Base-by-base conservation (phyloP, 2,888 invertebrate species). In the Drosophila kanekoi region DNA sequence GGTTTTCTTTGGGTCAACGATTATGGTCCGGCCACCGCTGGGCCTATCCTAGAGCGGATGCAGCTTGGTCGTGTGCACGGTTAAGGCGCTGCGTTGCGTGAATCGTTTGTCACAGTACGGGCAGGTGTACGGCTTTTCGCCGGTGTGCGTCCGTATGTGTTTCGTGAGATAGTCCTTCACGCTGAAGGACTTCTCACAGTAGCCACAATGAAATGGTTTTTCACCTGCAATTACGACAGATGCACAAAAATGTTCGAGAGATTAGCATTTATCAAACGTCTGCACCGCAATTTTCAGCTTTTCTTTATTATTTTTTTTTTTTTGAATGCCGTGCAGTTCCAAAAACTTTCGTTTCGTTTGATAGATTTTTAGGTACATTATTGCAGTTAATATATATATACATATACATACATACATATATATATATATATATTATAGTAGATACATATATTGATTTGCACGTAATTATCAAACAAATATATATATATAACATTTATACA, bases 101-200 rank as follows among this genome's bases (percentile, higher is more conserved):
- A 92, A 92, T 70, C 91, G 90, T 79, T 92, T 92, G 77, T 92
- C 92, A 65, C 92, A 92, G 64, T 90, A 91, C 70, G 91, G 90
- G 80, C 92, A 92, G 77, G 90, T 90, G 73, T 92, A 92, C 67
- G 92, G 92, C 75, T 92, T 92, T 74, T 92, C 92, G 60, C 92
- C 92, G 69, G 92, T 92, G 68, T 92, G 92, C 74, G 92, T 92
- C 75, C 92, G 91, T 90, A 92, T 92, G 86, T 92, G 92, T 83
- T 92, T 92, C 80, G 92, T 92, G 78, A 92, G 89, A 87, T 92
- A 92, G 81, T 92, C 91, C 89, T 92, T 92, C 77, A 91, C 91
- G 80, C 91, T 91, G 75, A 91, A 91, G 78, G 91, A 89, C 82
- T 91, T 91, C 78, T 91, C 92, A 77, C 91, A 91, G 77, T 92